Evolutionary conservation across 2,113 vertebrate species (phyloP).

Genomic region (Brachypteracias leptosomus): DNA sequence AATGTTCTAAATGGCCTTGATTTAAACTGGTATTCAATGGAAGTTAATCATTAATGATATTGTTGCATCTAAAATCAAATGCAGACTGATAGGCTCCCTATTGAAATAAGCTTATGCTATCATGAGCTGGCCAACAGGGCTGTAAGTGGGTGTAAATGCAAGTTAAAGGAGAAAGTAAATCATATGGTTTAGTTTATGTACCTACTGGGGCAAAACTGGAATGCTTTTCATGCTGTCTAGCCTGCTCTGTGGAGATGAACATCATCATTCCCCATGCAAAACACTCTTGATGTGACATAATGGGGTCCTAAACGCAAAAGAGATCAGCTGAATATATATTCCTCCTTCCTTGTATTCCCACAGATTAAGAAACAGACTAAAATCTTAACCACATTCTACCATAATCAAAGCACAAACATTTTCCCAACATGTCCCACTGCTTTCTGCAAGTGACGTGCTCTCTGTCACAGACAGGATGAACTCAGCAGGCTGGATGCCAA

Average conservation of each 20-base stretch:
- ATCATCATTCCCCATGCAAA: not conserved
- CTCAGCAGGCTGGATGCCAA: not conserved
- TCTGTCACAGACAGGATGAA: not conserved
- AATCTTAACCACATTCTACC: not conserved
- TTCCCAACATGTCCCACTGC: not conserved
- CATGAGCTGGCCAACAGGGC: not conserved
- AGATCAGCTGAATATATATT: not conserved
- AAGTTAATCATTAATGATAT: not conserved
- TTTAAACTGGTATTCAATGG: not conserved
- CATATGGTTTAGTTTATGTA: not conserved
- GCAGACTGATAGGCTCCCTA: not conserved
- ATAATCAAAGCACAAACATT: not conserved
- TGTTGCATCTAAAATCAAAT: not conserved
- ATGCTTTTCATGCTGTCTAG: not conserved
- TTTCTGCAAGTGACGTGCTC: not conserved
- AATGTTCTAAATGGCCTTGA: not conserved
- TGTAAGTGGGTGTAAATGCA: not conserved
- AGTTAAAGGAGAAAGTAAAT: not conserved
- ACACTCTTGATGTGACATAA: not conserved
- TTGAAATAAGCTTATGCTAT: not conserved
- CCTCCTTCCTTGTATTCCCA: not conserved
- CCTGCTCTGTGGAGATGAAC: not conserved
- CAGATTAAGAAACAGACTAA: not conserved
- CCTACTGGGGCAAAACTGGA: not conserved
- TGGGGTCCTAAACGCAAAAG: not conserved